phyloP scores from a whole-genome alignment of 2,797 vertebrate genomes.

The Astyanax mexicanus region DNA sequence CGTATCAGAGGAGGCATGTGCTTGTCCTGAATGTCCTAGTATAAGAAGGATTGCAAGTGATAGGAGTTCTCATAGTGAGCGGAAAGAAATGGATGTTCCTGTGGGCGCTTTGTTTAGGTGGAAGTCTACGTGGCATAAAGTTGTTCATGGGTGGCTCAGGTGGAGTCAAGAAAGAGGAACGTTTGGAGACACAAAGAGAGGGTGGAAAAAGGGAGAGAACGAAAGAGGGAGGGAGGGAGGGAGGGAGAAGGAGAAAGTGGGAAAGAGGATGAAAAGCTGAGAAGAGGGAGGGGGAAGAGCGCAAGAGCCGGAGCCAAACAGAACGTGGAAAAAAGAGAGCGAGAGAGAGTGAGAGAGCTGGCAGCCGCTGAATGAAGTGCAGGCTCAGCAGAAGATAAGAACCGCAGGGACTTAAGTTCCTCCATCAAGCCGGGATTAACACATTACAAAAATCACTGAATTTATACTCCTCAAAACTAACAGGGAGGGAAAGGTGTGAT shows the following conservation, averaged over 20 bases:
- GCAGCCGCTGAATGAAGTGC: slow-evolving; percentile 76
- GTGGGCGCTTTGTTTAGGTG: neutral
- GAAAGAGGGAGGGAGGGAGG: neutral
- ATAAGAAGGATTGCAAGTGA: no score
- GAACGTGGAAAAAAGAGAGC: slow-evolving; percentile 2
- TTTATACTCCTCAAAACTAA: slow-evolving; percentile 34
- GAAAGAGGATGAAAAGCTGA: neutral
- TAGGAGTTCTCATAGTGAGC: no score
- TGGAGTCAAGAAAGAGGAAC: neutral
- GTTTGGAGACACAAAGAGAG: neutral
- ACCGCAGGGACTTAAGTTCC: slow-evolving; percentile 70
- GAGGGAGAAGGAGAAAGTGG: neutral
- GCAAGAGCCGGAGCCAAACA: neutral
- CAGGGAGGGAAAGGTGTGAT: slow-evolving; percentile 6
- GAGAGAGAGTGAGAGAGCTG: slow-evolving; percentile 71
- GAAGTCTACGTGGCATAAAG: neutral
- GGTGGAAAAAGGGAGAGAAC: neutral
- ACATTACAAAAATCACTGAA: slow-evolving; percentile 76
- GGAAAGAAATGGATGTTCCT: no score
- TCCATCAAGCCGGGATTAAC: slow-evolving; percentile 79
- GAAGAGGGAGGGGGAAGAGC: neutral
- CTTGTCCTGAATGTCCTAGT: no score
- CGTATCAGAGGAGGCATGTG: no score
- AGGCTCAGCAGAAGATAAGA: slow-evolving; percentile 80
- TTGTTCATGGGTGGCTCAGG: neutral